Percentiles rank a stretch among this genome's conserved stretches.
Conservation (phyloP, 2,797 vertebrate genomes). For the Brachyalestes nurse region DNA sequence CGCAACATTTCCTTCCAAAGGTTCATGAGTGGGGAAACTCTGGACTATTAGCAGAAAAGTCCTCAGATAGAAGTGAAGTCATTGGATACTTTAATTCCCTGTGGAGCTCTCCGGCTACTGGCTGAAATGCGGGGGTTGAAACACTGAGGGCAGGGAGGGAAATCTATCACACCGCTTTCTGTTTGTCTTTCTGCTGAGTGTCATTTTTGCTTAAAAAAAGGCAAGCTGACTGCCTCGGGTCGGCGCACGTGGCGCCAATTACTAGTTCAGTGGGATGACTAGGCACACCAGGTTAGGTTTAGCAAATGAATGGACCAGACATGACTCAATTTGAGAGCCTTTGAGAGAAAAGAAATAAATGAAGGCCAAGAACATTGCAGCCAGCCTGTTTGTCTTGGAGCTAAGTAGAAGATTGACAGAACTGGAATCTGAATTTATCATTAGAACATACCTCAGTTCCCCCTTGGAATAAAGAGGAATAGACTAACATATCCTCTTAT, state of each 20-base stretch:
- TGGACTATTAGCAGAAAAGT: slow-evolving; percentile 27
- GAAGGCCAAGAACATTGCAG: slow-evolving; percentile 15
- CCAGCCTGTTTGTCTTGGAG: slow-evolving; percentile 8
- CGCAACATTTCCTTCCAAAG: slow-evolving; percentile 22
- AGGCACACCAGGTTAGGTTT: slow-evolving; percentile 54
- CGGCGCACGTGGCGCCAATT: slow-evolving; percentile 56
- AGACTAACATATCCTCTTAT: not conserved
- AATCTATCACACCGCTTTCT: slow-evolving; percentile 57
- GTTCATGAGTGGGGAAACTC: slow-evolving; percentile 46
- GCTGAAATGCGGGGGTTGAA: slow-evolving; percentile 52
- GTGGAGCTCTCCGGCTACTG: slow-evolving; percentile 40
- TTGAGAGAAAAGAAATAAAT: slow-evolving; percentile 1
- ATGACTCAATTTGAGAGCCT: slow-evolving; percentile 38
- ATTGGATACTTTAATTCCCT: slow-evolving; percentile 41
- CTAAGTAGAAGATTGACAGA: not conserved
- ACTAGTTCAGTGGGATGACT: slow-evolving; percentile 51
- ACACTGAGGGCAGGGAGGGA: slow-evolving; percentile 46
- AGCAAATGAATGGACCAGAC: slow-evolving; percentile 43
- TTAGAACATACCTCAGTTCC: not conserved
- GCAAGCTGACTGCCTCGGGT: slow-evolving; percentile 53
- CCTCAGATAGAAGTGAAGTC: slow-evolving; percentile 38
- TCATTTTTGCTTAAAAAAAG: slow-evolving; percentile 54
- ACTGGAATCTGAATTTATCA: not conserved
- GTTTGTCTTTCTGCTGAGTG: slow-evolving; percentile 54
- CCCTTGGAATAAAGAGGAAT: not conserved